Evolutionary conservation across 2,888 invertebrate genomes (phyloP).

Genomic region (Saturnia japonica): DNA sequence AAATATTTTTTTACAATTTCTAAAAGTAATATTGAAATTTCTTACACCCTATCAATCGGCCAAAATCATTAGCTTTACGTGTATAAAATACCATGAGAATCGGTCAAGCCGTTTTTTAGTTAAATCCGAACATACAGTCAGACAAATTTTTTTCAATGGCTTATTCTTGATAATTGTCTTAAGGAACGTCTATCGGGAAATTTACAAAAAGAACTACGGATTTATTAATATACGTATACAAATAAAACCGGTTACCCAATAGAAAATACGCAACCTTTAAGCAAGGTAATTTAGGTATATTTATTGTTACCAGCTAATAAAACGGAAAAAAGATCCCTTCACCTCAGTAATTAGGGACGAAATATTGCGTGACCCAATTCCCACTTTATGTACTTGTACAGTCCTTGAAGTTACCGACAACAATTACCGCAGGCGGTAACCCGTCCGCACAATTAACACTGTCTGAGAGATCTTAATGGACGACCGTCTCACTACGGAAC

Average conservation of each 20-base stretch:
- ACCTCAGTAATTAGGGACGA: constrained; percentile 10
- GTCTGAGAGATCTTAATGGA: constrained; percentile 20
- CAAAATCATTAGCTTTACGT: no score
- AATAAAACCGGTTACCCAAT: not conserved
- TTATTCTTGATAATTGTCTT: no score
- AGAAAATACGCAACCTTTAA: not conserved
- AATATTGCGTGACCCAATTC: constrained; percentile 14
- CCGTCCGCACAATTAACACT: constrained; percentile 19
- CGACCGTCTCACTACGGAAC: constrained; percentile 16
- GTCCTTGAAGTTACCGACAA: constrained; percentile 9
- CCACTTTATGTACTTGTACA: not conserved
- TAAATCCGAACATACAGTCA: no score
- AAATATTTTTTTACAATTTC: no score
- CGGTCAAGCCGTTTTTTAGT: no score
- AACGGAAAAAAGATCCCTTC: not conserved
- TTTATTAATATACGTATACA: not conserved
- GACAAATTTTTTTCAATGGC: no score
- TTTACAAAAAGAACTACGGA: no score
- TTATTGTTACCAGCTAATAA: not conserved
- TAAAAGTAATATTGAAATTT: no score
- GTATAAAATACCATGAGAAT: no score
- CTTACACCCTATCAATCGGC: no score
- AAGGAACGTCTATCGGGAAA: no score
- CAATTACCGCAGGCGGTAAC: constrained; percentile 17
- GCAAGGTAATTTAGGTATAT: not conserved